Percentiles rank a stretch among this genome's conserved stretches.
These are phyloP conservation scores for Tenthredo livida DNA, from an alignment of 2,888 invertebrate species.

Conservation along the genomic window DNA sequence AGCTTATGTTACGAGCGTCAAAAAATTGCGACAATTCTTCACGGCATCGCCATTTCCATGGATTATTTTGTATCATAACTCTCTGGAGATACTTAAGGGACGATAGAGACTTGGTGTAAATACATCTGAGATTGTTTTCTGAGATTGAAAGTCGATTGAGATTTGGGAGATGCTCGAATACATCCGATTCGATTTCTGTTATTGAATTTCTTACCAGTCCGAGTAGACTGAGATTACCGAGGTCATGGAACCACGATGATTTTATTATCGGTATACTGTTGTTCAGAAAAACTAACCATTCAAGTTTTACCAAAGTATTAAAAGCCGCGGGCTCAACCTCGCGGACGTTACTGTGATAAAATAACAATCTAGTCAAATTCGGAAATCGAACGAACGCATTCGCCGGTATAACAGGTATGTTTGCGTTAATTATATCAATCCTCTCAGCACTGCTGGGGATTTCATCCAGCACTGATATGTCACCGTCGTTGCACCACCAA, in stretches of 20 bases:
- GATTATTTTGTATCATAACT: constrained; percentile 68
- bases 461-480: constrained; percentile 61
- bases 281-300: constrained; percentile 65
- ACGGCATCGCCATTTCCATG: constrained; percentile 70
- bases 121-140: constrained; percentile 67
- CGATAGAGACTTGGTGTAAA: constrained; percentile 68
- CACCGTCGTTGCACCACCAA: constrained; percentile 64
- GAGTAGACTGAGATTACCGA: constrained; percentile 61
- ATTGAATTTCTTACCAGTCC: constrained; percentile 68
- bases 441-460: constrained; percentile 61
- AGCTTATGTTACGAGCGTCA: constrained; percentile 56
- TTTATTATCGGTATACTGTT: constrained; percentile 64
- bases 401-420: constrained; percentile 62
- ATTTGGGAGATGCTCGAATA: constrained; percentile 62
- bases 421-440: constrained; percentile 67
- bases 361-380: constrained; percentile 63
- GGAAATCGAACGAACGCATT: constrained; percentile 60
- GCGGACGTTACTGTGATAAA: constrained; percentile 65
- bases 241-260: constrained; percentile 62
- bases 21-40: constrained; percentile 68
- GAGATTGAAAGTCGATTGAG: constrained; percentile 67
- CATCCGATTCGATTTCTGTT: constrained; percentile 64
- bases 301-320: constrained; percentile 57
- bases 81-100: constrained; percentile 63
- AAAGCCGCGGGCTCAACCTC: constrained; percentile 66